These are phyloP conservation scores for Bufo gargarizans DNA, from an alignment of 2,113 vertebrate genomes.

Conservation along the genomic window DNA sequence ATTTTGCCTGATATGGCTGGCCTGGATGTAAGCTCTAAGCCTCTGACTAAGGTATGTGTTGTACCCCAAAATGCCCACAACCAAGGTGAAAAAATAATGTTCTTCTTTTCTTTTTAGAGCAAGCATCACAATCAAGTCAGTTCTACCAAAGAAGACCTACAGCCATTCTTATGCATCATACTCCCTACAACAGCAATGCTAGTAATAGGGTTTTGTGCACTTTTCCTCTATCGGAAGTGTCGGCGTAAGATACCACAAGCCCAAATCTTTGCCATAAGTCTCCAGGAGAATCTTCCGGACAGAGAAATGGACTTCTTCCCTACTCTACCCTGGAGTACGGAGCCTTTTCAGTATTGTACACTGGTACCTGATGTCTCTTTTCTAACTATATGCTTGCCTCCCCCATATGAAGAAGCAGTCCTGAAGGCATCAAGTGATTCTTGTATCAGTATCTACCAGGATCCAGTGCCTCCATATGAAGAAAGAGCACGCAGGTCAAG, in stretches of 20 bases:
- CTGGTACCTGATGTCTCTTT: constrained; percentile 69
- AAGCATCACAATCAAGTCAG: constrained; percentile 70
- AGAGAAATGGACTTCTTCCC: constrained; percentile 63
- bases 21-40: neutral
- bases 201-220: constrained; percentile 78
- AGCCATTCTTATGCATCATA: constrained; percentile 81
- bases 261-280: constrained; percentile 80
- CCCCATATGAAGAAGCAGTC: constrained; percentile 84
- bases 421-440: constrained; percentile 71
- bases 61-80: neutral
- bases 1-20: too few species aligned
- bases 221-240: constrained; percentile 75
- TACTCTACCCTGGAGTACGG: constrained; percentile 60
- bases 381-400: constrained; percentile 75
- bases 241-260: constrained; percentile 64
- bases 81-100: neutral
- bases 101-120: constrained; percentile 71
- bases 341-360: constrained; percentile 70
- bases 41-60: neutral
- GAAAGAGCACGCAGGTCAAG: constrained; percentile 55
- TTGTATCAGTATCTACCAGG: constrained; percentile 65
- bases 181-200: constrained; percentile 78
- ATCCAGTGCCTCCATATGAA: constrained; percentile 63
- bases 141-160: constrained; percentile 70
- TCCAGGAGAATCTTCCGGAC: constrained; percentile 67